These are phyloP conservation scores for Dicentrarchus labrax DNA, from an alignment of 2,113 vertebrate species.

Conservation along the genomic window DNA sequence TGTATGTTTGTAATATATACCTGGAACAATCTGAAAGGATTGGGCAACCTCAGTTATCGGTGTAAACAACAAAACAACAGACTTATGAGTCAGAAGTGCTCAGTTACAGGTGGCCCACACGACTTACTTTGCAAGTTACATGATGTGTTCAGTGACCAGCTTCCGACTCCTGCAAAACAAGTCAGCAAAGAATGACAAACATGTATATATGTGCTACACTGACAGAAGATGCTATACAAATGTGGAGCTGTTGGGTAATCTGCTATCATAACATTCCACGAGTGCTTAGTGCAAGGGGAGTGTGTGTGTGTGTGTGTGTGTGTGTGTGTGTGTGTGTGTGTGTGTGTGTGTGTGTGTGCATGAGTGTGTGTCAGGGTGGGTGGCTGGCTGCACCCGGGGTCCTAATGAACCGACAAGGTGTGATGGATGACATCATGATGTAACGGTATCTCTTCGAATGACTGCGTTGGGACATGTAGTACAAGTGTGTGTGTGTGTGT, in stretches of 20 bases:
- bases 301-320: neutral
- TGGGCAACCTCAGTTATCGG: slow-evolving; percentile 11
- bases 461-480: slow-evolving; percentile 52
- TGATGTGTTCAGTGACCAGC: slow-evolving; percentile 11
- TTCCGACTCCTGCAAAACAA: slow-evolving; percentile 48
- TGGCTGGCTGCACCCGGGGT: slow-evolving; percentile 6
- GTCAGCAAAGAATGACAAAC: slow-evolving; percentile 32
- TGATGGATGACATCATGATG: slow-evolving; percentile 54
- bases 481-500: slow-evolving; percentile 22
- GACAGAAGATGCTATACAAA: slow-evolving; percentile 21
- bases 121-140: neutral
- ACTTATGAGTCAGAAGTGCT: slow-evolving; percentile 7
- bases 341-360: slow-evolving; percentile 2
- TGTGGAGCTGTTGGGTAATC: slow-evolving; percentile 32
- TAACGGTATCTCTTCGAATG: slow-evolving; percentile 42
- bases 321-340: neutral
- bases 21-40: slow-evolving; percentile 18
- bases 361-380: neutral
- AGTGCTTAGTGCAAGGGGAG: neutral
- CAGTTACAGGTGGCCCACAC: neutral
- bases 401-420: slow-evolving; percentile 44
- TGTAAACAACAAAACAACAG: slow-evolving; percentile 21
- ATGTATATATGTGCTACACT: neutral
- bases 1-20: slow-evolving; percentile 27
- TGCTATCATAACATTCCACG: slow-evolving; percentile 28